phyloP scores from a whole-genome alignment of 2,888 invertebrate species.

The Lepidochrysops patricia region DNA sequence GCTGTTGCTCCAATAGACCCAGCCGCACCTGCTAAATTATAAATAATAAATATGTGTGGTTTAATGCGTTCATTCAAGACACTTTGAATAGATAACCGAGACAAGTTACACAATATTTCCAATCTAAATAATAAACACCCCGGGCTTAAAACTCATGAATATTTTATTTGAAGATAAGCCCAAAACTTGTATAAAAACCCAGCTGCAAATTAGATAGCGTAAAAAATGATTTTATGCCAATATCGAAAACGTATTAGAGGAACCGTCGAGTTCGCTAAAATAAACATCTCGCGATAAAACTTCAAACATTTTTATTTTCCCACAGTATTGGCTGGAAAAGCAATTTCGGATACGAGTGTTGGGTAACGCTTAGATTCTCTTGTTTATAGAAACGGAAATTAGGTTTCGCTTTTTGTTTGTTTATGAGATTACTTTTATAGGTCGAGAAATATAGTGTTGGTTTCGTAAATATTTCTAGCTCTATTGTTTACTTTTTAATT shows the following conservation, averaged over 20 bases:
- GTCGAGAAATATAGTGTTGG: background rate
- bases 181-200: background rate
- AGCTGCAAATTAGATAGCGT: constrained; percentile 11
- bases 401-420: constrained; percentile 29
- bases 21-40: no score
- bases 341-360: constrained; percentile 45
- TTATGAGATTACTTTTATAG: constrained; percentile 22
- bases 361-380: constrained; percentile 43
- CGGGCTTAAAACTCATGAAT: constrained; percentile 3
- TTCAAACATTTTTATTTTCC: constrained; percentile 26
- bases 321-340: constrained; percentile 31
- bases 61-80: no score
- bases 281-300: constrained; percentile 12
- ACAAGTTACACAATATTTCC: background rate
- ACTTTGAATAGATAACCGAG: no score
- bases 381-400: constrained; percentile 36
- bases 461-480: background rate
- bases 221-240: constrained; percentile 12
- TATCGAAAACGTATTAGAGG: constrained; percentile 10
- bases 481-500: background rate
- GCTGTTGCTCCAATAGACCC: no score
- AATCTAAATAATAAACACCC: background rate
- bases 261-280: constrained; percentile 12
- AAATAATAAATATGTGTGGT: no score
- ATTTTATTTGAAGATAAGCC: background rate